Conservation (phyloP, 2,888 invertebrate genomes). For the Erannis defoliaria region DNA sequence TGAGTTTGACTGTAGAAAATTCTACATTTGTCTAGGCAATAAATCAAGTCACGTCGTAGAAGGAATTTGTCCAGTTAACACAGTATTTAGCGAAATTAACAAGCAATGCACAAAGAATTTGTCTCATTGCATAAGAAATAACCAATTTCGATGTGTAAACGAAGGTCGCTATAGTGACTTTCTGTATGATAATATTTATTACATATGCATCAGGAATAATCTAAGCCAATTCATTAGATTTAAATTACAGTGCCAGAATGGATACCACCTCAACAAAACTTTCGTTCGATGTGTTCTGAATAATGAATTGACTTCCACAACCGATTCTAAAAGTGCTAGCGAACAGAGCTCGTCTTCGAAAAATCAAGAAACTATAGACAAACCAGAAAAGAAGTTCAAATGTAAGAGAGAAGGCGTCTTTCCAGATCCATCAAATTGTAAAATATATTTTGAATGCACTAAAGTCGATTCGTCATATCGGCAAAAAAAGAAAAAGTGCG, state of each 20-base stretch:
- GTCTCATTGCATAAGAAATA: slow-evolving; percentile 78
- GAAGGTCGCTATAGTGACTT: slow-evolving; percentile 74
- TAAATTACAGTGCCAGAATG: slow-evolving; percentile 72
- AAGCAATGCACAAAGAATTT: slow-evolving; percentile 80
- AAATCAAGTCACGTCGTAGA: slow-evolving; percentile 54
- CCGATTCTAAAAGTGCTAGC: slow-evolving; percentile 47
- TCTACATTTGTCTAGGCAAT: slow-evolving; percentile 79
- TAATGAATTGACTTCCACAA: slow-evolving; percentile 39
- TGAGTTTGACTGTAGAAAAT: slow-evolving; percentile 78
- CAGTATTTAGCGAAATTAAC: slow-evolving; percentile 76
- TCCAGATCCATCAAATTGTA: slow-evolving; percentile 67
- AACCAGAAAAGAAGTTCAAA: slow-evolving; percentile 40
- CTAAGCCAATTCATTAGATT: slow-evolving; percentile 62
- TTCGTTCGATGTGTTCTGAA: slow-evolving; percentile 61
- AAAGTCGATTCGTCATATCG: slow-evolving; percentile 60
- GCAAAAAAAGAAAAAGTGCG: slow-evolving; percentile 72
- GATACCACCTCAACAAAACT: slow-evolving; percentile 67
- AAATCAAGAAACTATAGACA: slow-evolving; percentile 31
- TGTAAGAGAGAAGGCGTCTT: slow-evolving; percentile 54
- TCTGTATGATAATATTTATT: slow-evolving; percentile 71
- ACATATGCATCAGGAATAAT: slow-evolving; percentile 71
- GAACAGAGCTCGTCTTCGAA: slow-evolving; percentile 42
- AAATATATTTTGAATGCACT: slow-evolving; percentile 78
- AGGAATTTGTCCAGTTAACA: slow-evolving; percentile 71
- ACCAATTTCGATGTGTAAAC: slow-evolving; percentile 78